Conservation (phyloP, 2,113 vertebrate species). For the Neolamprologus caudopunctatus region DNA sequence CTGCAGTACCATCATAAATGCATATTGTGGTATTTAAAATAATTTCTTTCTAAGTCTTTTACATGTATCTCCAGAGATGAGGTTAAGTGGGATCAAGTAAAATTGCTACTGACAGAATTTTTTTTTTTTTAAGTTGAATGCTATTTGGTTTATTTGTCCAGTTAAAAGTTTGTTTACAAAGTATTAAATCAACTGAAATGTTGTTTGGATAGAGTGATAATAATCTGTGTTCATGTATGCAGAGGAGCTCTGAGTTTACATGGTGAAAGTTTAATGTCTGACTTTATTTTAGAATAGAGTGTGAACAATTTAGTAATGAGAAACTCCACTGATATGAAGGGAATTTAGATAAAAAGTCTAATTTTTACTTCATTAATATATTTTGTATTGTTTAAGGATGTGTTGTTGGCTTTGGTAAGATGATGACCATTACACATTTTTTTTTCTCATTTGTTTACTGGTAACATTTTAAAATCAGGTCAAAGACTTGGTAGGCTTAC, state of each 20-base stretch:
- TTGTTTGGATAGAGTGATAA: not conserved
- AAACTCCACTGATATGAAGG: not conserved
- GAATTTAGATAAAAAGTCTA: not conserved
- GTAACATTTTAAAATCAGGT: not conserved
- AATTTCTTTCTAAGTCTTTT: not conserved
- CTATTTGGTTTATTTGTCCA: not conserved
- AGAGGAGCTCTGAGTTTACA: not conserved
- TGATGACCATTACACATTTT: not conserved
- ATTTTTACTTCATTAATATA: not conserved
- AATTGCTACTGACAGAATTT: not conserved
- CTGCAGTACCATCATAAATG: not conserved
- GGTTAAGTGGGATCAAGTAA: not conserved
- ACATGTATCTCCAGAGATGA: not conserved
- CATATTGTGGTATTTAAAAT: not conserved
- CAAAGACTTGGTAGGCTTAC: not conserved
- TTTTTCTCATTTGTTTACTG: not conserved
- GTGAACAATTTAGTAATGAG: not conserved
- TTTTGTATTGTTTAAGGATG: not conserved
- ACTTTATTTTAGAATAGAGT: not conserved
- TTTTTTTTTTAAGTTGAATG: not conserved
- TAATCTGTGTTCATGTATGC: not conserved
- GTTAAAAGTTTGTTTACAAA: not conserved
- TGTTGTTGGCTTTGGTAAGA: not conserved
- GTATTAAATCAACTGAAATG: not conserved
- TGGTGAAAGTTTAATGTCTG: not conserved